These are phyloP conservation scores for Agrypnus murinus DNA, from an alignment of 2,888 invertebrate species.

Conservation along the genomic window DNA sequence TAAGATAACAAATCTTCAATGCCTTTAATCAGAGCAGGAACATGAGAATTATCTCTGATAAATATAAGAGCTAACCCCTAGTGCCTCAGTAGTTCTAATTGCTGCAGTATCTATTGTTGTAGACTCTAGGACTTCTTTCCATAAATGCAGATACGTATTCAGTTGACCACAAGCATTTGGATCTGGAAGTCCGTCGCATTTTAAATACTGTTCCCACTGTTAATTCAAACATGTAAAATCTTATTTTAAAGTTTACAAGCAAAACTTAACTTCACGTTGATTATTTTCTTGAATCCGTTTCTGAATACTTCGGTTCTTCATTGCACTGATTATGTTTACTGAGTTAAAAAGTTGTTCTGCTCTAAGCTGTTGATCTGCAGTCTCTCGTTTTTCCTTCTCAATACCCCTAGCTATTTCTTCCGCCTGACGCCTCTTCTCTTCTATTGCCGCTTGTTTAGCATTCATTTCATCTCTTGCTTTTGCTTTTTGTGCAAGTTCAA, in stretches of 20 bases:
- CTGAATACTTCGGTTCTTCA: constrained; percentile 42
- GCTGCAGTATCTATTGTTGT: constrained; percentile 69
- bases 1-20: too few species aligned
- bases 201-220: constrained; percentile 74
- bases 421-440: constrained; percentile 60
- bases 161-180: constrained; percentile 71
- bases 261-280: constrained; percentile 49
- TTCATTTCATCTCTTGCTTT: constrained; percentile 59
- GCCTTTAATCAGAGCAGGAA: too few species aligned
- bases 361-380: constrained; percentile 61
- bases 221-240: neutral
- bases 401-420: constrained; percentile 61
- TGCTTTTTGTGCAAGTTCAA: constrained; percentile 68
- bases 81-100: constrained; percentile 69
- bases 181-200: constrained; percentile 74
- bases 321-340: constrained; percentile 40
- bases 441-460: constrained; percentile 57
- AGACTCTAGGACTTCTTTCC: constrained; percentile 70
- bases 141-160: constrained; percentile 74
- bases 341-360: constrained; percentile 62
- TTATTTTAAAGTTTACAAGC: too few species aligned
- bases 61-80: constrained; percentile 54
- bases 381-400: constrained; percentile 67
- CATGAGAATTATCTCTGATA: too few species aligned
- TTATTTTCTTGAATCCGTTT: constrained; percentile 53